A percentile compares a stretch with the other conserved stretches of the same genome.
Evolutionary conservation across 2,113 vertebrate genomes (phyloP).

Genomic region (Aplodontia rufa): DNA sequence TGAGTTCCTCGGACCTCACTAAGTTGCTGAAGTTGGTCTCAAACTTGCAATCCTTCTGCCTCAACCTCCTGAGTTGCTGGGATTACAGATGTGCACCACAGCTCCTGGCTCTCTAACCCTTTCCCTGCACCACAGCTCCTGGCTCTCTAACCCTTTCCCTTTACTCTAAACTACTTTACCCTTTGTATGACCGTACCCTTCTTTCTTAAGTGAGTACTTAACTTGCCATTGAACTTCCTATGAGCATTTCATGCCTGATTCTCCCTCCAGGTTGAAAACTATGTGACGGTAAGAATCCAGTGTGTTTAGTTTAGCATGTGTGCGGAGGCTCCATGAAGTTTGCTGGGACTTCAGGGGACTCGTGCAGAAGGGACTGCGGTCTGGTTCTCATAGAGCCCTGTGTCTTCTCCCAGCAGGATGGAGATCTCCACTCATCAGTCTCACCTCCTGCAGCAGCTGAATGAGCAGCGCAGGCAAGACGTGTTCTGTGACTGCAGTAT

Average conservation of each 20-base stretch:
- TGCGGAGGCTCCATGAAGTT: neutral
- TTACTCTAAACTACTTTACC: neutral
- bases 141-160: neutral
- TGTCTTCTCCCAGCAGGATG: constrained; percentile 81
- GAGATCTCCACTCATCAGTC: constrained; percentile 97
- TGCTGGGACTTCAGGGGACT: neutral
- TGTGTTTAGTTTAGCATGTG: neutral
- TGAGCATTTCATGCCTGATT: neutral
- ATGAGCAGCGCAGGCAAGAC: constrained; percentile 94
- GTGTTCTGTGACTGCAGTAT: constrained; percentile 97
- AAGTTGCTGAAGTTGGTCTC: too few species aligned
- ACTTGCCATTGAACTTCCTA: neutral
- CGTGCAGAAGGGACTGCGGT: neutral
- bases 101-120: too few species aligned
- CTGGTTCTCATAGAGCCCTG: neutral
- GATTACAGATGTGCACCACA: too few species aligned
- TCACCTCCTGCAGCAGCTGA: constrained; percentile 93
- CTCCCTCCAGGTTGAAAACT: neutral
- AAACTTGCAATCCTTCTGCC: too few species aligned
- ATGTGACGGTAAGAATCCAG: neutral
- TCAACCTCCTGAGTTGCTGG: too few species aligned
- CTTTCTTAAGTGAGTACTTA: neutral
- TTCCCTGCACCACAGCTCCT: too few species aligned
- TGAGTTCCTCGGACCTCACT: too few species aligned
- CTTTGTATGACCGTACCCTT: neutral